Base-by-base conservation (phyloP, 2,888 invertebrate species). In the Patella caerulea region DNA sequence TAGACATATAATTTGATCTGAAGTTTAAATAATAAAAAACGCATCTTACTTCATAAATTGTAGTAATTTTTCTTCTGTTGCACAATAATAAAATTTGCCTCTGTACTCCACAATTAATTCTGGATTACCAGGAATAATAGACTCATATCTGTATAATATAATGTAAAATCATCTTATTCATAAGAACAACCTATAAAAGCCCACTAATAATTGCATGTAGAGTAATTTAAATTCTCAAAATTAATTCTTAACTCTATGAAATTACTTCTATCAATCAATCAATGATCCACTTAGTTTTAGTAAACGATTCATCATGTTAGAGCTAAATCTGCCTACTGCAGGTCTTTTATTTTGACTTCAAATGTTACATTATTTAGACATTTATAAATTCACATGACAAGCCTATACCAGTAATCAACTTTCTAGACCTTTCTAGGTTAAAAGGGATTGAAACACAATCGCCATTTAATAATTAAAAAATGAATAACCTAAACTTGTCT, bases 41-140 rank as follows among this genome's bases (percentile, higher is more conserved):
- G 9, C 1, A 1, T 45, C 88, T 85, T 83, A 91, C 92, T 90
- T 90, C 91, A 92, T 89, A 78, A 92, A 92, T 78, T 88, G 88
- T 15, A 89, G 83, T 12, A 91, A 85, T 78, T 90, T 90, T 72
- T 90, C 88, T 83, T 91, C 91, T 52, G 87, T 79, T 52, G 87
- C 87, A 82, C 91, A 87, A 76, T 86, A 88, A 84, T 87, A 92
- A 71, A 86, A 83, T 83, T 90, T 90, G 17, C 87, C 86, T 69
- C 86, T 84, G 83, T 92, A 92, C 78, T 90, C 88, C 5, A 87
- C 91, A 70, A 91, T 85, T 74, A 89, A 83, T 29, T 90, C 88
- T 56, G 85, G 80, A 75, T 87, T 85, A 5, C 92, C 92, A 19
- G 89, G 90, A 24, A 89, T 83, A 45, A 92, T 88, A 14, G 90